A percentile compares a stretch with the other conserved stretches of the same genome.
These are phyloP conservation scores for Zosterops pallidus DNA, from an alignment of 2,113 vertebrate species.

Conservation along the genomic window DNA sequence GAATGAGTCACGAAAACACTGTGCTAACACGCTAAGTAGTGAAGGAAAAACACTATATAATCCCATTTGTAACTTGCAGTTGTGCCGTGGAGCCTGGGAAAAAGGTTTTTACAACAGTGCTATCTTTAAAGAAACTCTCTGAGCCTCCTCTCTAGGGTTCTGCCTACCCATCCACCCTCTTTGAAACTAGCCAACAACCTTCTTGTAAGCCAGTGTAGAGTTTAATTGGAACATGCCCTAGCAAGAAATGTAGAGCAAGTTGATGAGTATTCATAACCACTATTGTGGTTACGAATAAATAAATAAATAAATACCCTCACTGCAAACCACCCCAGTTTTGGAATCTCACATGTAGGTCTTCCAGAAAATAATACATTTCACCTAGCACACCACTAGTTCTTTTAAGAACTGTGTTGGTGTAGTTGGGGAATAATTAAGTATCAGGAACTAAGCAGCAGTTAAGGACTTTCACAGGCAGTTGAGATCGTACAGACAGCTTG, in stretches of 20 bases:
- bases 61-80: background rate
- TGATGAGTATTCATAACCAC: background rate
- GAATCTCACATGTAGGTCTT: background rate
- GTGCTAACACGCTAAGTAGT: background rate
- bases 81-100: background rate
- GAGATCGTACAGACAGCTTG: background rate
- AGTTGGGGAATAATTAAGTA: background rate
- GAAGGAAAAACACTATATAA: background rate
- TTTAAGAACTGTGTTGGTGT: background rate
- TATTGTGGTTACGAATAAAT: background rate
- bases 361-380: background rate
- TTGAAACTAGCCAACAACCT: background rate
- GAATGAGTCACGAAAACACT: background rate
- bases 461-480: background rate
- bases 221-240: background rate
- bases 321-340: background rate
- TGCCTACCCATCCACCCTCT: background rate
- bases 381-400: background rate
- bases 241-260: background rate
- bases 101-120: background rate
- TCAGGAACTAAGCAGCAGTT: background rate
- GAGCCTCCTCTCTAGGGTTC: background rate
- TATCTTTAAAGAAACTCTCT: background rate
- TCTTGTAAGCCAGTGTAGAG: background rate
- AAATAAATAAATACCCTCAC: conserved; percentile 7